These are phyloP conservation scores for Platyrinchus mystaceus DNA, from an alignment of 2,797 vertebrate genomes.

Conservation along the genomic window DNA sequence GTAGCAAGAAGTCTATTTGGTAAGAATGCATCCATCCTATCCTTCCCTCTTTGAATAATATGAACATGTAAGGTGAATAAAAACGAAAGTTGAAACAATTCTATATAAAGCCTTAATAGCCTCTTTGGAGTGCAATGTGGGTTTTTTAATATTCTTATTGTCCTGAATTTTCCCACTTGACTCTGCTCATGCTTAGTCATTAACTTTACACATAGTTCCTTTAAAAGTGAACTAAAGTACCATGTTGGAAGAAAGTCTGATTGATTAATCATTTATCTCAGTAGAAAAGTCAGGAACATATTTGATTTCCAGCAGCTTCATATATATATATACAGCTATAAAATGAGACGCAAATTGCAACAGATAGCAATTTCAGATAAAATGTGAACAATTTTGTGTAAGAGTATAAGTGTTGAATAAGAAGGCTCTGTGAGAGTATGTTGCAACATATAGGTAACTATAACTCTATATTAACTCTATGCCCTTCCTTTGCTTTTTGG, in stretches of 20 bases:
- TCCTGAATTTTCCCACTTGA: conserved; percentile 17
- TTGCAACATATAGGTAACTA: neutral
- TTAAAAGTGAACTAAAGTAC: conserved; percentile 9
- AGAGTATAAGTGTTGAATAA: neutral
- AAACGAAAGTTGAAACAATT: neutral
- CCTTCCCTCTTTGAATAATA: neutral
- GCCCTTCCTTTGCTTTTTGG: conserved; percentile 3
- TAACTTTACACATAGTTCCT: conserved; percentile 43
- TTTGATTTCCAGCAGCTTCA: conserved; percentile 17
- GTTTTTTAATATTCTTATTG: conserved; percentile 4
- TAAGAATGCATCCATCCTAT: neutral
- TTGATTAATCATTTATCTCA: conserved; percentile 63
- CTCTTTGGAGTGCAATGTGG: neutral
- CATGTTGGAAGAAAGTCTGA: conserved; percentile 29
- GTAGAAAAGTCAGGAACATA: conserved; percentile 22
- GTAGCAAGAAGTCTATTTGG: neutral
- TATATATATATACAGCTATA: neutral
- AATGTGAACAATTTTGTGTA: neutral
- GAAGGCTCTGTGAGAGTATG: neutral
- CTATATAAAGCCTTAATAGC: neutral
- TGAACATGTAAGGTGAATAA: neutral
- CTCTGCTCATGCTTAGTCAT: neutral
- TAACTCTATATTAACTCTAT: neutral
- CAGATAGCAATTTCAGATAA: neutral
- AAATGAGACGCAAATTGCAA: conserved; percentile 4